A percentile compares a stretch with the other conserved stretches of the same genome.
Evolutionary conservation across 2,113 vertebrate species (phyloP).

Genomic region (Atherinomorus stipes): DNA sequence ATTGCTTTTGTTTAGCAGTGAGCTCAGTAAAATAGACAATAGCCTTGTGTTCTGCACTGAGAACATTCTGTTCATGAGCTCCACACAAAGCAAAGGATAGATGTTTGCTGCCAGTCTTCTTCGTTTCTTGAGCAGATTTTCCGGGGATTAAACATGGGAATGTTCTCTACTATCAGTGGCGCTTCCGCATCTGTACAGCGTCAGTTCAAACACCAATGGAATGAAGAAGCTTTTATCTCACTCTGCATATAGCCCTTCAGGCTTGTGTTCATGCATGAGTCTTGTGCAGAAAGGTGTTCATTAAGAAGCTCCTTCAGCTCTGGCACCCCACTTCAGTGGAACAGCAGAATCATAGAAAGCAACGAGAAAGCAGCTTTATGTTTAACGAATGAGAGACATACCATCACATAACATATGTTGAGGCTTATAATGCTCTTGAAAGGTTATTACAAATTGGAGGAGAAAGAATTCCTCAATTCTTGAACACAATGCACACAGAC

Average conservation of each 20-base stretch:
- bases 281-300: constrained; percentile 61
- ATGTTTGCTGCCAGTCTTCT: constrained; percentile 62
- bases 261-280: constrained; percentile 49
- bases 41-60: constrained; percentile 64
- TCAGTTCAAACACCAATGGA: constrained; percentile 50
- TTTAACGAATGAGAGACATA: background rate
- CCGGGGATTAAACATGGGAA: constrained; percentile 72
- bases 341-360: constrained; percentile 48
- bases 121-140: constrained; percentile 72
- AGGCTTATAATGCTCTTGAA: background rate
- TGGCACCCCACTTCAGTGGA: constrained; percentile 35
- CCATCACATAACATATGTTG: background rate
- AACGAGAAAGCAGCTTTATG: constrained; percentile 13
- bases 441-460: background rate
- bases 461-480: background rate
- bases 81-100: constrained; percentile 54
- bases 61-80: constrained; percentile 68
- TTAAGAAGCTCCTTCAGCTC: constrained; percentile 59
- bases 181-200: constrained; percentile 68
- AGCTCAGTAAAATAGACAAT: constrained; percentile 72
- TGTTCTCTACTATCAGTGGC: constrained; percentile 66
- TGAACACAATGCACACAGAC: no score
- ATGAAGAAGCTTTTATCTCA: constrained; percentile 72
- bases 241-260: constrained; percentile 63
- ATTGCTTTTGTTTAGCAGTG: constrained; percentile 64